Base-by-base conservation (phyloP, 1,140 invertebrate genomes). In the Fopius arisanus region DNA sequence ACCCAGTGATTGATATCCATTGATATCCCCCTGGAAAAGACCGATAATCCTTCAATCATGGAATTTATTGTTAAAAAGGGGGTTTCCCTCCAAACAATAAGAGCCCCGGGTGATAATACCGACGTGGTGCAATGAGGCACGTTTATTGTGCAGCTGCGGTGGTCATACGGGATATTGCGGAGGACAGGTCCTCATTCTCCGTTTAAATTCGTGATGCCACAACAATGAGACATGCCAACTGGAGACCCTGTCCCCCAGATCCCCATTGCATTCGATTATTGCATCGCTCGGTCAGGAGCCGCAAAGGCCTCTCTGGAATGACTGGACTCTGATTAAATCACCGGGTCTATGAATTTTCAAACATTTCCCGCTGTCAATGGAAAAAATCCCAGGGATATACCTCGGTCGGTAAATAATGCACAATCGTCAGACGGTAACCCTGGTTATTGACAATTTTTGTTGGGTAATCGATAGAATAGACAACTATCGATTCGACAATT, bases 241-340 rank as follows among this genome's bases (percentile, higher is more conserved):
- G 40, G n/a, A 48, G 23, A 5, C 43, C 9, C 9, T 12, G 23
- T 14, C 43, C 9, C 9, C 40, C 40, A 14, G 10, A 43, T n/a
- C 40, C 41, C 26, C 28, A 33, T 21, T 69, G 41, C 41, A 69
- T 69, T 69, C 26, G 43, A 51, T 69, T 69, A 69, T 69, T 69
- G 67, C 41, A 69, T 69, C 67, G 67, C 43, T 69, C 28, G 43
- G 41, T 54, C 16, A 19, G 10, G 19, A 28, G 16, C 41, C 43
- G 43, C 28, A 16, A 69, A 69, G 43, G 67, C 28, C 40, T 51
- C 40, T 48, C n/a, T 54, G 21, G 26, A 48, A 48, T 43, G 23
- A 29, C 28, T 54, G 21, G 26, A 69, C 31, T 54, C 28, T 29
- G 23, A 29, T 54, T 29, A 31, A 21, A 59, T 26, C 54, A n/a